Evolutionary conservation across 2,888 invertebrate genomes (phyloP), one percentile per base, ranked within the genome.

Genomic region (Heliconius sara): DNA sequence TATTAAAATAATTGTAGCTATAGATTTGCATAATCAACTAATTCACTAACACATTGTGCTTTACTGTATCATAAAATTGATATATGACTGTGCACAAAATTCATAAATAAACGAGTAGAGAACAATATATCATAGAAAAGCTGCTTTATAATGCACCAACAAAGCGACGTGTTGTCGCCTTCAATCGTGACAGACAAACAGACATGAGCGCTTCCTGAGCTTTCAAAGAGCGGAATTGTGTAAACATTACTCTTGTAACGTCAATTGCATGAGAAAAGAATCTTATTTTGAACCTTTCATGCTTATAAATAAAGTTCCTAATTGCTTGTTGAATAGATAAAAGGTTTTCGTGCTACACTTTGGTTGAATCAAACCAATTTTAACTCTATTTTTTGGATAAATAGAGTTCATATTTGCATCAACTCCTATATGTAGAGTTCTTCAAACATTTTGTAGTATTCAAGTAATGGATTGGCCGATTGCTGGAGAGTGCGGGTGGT

Each of bases 391-490:
- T 7, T 7, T 1, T 3, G 13, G 7, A 0, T 0, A 1, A 1
- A 63, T 52, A 80, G 73, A 77, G 80, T 82, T 34, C 4, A 27
- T 52, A 79, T 77, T 80, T 22, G 68, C 1, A 60, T 73, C 72
- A 68, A 1, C 13, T 10, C 27, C 0, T 43, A n/a, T 78, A 16
- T 47, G 70, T 79, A 81, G 82, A 80, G 81, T 82, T 81, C 80
- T 81, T 78, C 81, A 82, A 81, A 83, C 83, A 81, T 78, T 83
- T 82, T 80, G 81, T 82, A 82, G 83, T 83, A 81, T 83, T 83
- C 80, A 80, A 83, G 85, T 85, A 85, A 85, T 85, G 85, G 85
- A 85, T 85, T 85, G 85, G 84, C 78, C 84, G 85, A 84, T 84
- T 84, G 83, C 84, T 81, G 84, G 79, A 74, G 83, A 84, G 84